These are phyloP conservation scores for Ictidomys tridecemlineatus DNA, from an alignment of 2,113 vertebrate genomes.

Conservation along the genomic window DNA sequence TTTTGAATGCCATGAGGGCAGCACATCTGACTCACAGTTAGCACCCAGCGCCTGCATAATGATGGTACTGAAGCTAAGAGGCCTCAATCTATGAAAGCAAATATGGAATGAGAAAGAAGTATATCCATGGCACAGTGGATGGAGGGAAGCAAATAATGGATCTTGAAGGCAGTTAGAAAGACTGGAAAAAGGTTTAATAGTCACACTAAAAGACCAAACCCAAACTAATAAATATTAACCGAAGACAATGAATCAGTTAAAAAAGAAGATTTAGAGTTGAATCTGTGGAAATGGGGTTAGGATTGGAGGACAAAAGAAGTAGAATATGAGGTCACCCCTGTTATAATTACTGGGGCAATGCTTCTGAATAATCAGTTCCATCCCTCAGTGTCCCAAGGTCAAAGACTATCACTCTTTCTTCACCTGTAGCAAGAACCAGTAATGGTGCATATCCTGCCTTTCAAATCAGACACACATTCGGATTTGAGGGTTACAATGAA, in stretches of 20 bases:
- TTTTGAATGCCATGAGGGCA: background rate
- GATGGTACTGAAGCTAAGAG: background rate
- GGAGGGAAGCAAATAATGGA: background rate
- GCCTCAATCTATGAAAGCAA: background rate
- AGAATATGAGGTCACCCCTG: background rate
- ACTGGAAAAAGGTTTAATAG: background rate
- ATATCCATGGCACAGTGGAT: rapidly evolving
- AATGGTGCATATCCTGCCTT: background rate
- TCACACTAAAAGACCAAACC: background rate
- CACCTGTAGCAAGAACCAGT: background rate
- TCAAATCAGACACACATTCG: background rate
- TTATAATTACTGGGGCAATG: background rate
- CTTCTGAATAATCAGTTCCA: background rate
- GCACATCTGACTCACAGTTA: too few species aligned
- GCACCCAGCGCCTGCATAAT: background rate
- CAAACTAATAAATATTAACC: background rate
- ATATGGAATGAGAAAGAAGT: background rate
- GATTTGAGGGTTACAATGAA: background rate
- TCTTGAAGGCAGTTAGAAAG: background rate
- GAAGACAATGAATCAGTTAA: background rate
- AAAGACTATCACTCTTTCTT: background rate
- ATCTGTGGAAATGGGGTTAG: background rate
- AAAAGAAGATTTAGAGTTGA: background rate
- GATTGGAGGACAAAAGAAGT: rapidly evolving
- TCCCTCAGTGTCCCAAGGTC: background rate